Base-by-base conservation (phyloP, 2,113 vertebrate species). In the Sinocyclocheilus anophthalmus region DNA sequence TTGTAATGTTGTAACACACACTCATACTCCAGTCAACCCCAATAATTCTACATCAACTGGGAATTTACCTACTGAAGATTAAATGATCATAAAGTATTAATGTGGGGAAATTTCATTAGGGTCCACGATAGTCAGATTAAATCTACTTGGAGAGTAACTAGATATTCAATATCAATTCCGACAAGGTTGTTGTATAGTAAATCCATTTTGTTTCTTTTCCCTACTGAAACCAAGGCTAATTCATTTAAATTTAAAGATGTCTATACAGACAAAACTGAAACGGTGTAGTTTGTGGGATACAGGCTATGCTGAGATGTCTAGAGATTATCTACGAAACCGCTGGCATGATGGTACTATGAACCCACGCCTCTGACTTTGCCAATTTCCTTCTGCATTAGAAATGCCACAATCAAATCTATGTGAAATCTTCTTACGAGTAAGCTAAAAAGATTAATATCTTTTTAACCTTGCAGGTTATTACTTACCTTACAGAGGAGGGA, bases 21-120 rank as follows among this genome's bases (percentile, higher is more conserved):
- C 95, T 95, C 94, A 95, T 94, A 95, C 93, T 92, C 93, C 93
- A 94, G 93, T 93, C 84, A 85, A 57, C 94, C 94, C 93, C 91
- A 95, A 94, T 95, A 95, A 96, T 94, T 95, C 94, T 94, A 96
- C 94, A 96, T 95, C 94, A 95, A 95, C 93, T 94, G 94, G 94
- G 95, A 95, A 95, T 96, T 96, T 96, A 94, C 95, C 95, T 95
- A 95, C 95, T 94, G 95, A 95, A 96, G 94, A 96, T 96, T 94
- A 96, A 95, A 92, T 88, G 89, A 90, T 90, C 89, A 89, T 93
- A 90, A 90, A 92, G 90, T 88, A 93, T 85, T 10, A 89, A 88
- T 91, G 88, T 89, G 91, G 90, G 92, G 94, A 95, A 89, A 93
- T 55, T 90, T 91, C 91, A 93, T 92, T 88, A 92, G 87, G 90